phyloP scores from a whole-genome alignment of 2,888 invertebrate species.

The Cataglyphis livida region DNA sequence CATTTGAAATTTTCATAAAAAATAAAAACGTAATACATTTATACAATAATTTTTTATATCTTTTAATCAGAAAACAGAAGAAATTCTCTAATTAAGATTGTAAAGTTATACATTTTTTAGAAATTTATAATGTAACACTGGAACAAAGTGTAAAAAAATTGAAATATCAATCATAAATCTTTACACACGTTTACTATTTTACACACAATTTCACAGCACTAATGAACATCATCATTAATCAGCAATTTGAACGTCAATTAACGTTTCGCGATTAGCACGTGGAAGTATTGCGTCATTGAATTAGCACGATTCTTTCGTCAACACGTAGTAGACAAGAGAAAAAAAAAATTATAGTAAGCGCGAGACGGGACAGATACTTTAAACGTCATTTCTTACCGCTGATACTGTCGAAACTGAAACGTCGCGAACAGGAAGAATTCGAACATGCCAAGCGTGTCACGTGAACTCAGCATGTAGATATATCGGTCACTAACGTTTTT shows the following conservation, averaged over 20 bases:
- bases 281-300: constrained; percentile 49
- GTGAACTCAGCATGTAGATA: constrained; percentile 12
- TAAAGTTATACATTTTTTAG: neutral
- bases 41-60: neutral
- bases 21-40: neutral
- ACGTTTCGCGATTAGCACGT: constrained; percentile 48
- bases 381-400: constrained; percentile 5
- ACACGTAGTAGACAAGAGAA: neutral
- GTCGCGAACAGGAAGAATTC: constrained; percentile 31
- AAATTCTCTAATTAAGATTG: neutral
- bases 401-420: constrained; percentile 37
- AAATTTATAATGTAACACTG: neutral
- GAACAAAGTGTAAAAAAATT: neutral
- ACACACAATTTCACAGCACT: neutral
- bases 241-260: constrained; percentile 51
- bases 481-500: neutral
- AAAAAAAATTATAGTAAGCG: neutral
- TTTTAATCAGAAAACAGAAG: neutral
- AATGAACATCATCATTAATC: neutral
- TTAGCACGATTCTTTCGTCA: constrained; percentile 11
- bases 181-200: neutral
- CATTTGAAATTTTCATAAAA: neutral
- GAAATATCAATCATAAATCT: neutral
- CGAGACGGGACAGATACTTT: neutral
- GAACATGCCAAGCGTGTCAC: constrained; percentile 12